Percentiles rank a stretch among this genome's conserved stretches.
Evolutionary conservation across 1,140 invertebrate genomes (phyloP).

Genomic region (Hyphantria cunea): DNA sequence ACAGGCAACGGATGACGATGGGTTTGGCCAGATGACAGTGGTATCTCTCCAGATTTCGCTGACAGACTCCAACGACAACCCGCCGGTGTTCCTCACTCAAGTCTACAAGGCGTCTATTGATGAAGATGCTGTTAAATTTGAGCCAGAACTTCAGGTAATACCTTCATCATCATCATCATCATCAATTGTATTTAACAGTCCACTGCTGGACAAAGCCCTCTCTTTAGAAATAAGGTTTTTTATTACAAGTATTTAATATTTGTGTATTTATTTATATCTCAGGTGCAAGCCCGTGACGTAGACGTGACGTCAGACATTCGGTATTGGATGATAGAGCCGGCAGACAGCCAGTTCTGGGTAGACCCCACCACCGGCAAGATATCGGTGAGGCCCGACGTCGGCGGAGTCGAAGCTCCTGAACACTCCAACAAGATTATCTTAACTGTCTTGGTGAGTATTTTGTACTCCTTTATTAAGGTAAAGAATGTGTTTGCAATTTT

Average conservation of each 20-base stretch:
- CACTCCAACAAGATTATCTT: constrained; percentile 82
- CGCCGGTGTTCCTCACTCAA: constrained; percentile 88
- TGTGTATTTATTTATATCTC: too few relatives aligned
- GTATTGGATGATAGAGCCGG: constrained; percentile 88
- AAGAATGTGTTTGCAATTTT: too few relatives aligned
- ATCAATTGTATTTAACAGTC: too few relatives aligned
- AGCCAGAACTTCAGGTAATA: constrained; percentile 83
- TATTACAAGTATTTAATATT: too few relatives aligned
- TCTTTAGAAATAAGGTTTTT: too few relatives aligned
- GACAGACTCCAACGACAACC: constrained; percentile 93
- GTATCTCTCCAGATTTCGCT: constrained; percentile 91
- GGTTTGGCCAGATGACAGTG: constrained; percentile 88
- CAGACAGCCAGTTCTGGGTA: constrained; percentile 86
- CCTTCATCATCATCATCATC: not conserved
- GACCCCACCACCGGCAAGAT: constrained; percentile 87
- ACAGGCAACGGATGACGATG: constrained; percentile 92
- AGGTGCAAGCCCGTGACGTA: constrained; percentile 88
- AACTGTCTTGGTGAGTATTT: constrained; percentile 80
- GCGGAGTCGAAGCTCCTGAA: constrained; percentile 83
- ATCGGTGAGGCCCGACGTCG: constrained; percentile 83
- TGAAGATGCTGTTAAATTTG: constrained; percentile 91
- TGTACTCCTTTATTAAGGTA: too few relatives aligned
- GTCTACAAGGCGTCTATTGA: constrained; percentile 91
- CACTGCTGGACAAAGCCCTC: too few relatives aligned
- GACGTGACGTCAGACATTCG: constrained; percentile 91